phyloP scores from a whole-genome alignment of 1,140 invertebrate genomes.

The Trichonephila clavipes region DNA sequence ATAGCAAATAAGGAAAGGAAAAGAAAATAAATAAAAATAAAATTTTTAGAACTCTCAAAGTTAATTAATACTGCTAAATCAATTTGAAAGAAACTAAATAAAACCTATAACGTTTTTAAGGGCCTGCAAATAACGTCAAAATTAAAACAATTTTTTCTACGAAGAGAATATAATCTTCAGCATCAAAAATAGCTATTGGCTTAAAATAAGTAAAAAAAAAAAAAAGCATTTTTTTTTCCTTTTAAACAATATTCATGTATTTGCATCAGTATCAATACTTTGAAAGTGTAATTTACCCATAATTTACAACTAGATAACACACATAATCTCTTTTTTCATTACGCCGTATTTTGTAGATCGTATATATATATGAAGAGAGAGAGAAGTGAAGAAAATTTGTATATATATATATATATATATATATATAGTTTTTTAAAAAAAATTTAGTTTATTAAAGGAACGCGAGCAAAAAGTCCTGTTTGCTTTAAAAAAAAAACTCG shows the following conservation, averaged over 20 bases:
- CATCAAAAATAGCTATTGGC: background rate
- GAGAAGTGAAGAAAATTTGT: too few species aligned
- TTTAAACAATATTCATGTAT: background rate
- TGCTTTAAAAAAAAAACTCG: background rate
- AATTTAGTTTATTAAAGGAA: background rate
- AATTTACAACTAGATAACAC: constrained; percentile 7
- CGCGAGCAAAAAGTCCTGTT: background rate
- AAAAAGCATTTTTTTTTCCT: background rate
- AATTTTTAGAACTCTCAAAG: too few species aligned
- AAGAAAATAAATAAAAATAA: too few species aligned
- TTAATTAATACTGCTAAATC: too few species aligned
- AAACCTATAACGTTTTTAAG: too few species aligned
- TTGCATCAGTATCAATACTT: background rate
- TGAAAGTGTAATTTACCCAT: background rate
- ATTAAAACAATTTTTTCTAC: too few species aligned
- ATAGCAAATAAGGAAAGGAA: too few species aligned
- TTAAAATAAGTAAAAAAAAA: background rate
- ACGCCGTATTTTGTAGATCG: background rate
- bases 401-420: too few species aligned
- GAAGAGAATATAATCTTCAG: background rate
- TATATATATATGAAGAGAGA: background rate
- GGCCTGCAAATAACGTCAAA: too few species aligned
- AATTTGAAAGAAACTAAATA: too few species aligned
- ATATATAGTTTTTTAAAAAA: background rate
- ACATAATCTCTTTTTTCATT: background rate